Conservation (phyloP, 2,113 vertebrate species). For the Perca flavescens region DNA sequence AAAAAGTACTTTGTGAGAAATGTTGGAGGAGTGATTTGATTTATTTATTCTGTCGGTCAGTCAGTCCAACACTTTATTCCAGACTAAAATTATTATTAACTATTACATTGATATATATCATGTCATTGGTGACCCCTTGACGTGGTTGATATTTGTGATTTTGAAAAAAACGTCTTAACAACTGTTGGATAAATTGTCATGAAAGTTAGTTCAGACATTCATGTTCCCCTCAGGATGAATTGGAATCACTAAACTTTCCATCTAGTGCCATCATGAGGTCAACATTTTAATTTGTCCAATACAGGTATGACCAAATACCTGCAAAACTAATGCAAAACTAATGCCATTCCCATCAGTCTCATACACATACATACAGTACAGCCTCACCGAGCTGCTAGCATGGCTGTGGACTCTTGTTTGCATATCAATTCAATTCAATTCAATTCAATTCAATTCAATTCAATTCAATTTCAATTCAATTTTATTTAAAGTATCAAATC, state of each 20-base stretch:
- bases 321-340: background rate
- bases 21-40: slow-evolving; percentile 2
- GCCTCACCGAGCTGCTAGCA: too few relatives aligned
- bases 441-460: too few relatives aligned
- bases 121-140: background rate
- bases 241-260: background rate
- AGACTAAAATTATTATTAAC: background rate
- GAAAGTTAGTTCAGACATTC: background rate
- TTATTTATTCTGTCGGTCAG: background rate
- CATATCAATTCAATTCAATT: too few relatives aligned
- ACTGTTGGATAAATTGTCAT: background rate
- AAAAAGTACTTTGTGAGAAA: slow-evolving; percentile 27
- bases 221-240: too few relatives aligned
- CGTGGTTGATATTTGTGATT: background rate
- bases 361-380: too few relatives aligned
- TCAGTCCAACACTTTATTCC: background rate
- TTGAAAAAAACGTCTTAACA: background rate
- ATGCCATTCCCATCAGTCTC: background rate
- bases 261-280: background rate
- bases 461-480: too few relatives aligned
- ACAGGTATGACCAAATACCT: background rate
- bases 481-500: too few relatives aligned
- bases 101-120: background rate
- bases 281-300: background rate
- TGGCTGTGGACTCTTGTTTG: background rate